Evolutionary conservation across 2,113 vertebrate genomes (phyloP).

Genomic region (Takifugu bimaculatus): DNA sequence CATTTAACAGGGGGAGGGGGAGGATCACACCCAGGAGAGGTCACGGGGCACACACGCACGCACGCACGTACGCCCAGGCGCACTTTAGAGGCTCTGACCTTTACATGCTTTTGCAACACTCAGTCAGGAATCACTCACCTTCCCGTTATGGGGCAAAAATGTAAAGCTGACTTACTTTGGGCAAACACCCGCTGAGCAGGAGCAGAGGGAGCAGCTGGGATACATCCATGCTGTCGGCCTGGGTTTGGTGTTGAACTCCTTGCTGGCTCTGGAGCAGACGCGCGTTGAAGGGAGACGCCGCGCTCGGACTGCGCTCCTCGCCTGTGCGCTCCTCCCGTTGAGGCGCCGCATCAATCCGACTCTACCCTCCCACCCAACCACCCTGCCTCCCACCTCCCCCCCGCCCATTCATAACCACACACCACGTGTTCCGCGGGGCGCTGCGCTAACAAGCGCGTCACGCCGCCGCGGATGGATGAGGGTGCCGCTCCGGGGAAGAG

Average conservation of each 20-base stretch:
- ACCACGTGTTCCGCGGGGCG: conserved; percentile 9
- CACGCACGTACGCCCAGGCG: no score
- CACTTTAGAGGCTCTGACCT: no score
- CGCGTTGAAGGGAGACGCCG: background rate
- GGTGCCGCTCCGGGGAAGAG: background rate
- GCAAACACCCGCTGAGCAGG: conserved; percentile 36
- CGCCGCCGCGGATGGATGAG: background rate
- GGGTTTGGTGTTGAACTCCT: conserved; percentile 11
- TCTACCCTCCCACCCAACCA: conserved; percentile 12
- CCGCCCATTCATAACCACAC: conserved; percentile 40
- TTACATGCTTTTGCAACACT: no score
- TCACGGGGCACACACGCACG: no score
- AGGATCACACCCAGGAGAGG: no score
- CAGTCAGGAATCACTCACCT: no score
- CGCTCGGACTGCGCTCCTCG: conserved; percentile 29
- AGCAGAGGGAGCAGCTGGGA: conserved; percentile 40
- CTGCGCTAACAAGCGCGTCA: conserved; percentile 8
- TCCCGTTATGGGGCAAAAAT: background rate
- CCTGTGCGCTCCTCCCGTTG: conserved; percentile 28
- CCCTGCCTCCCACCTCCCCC: background rate
- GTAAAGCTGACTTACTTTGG: conserved; percentile 45
- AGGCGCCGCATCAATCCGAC: conserved; percentile 10
- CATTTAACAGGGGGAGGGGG: no score
- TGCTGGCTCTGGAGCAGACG: background rate
- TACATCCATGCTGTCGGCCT: conserved; percentile 49